Conservation (phyloP, 2,113 vertebrate genomes). For the Tapirus terrestris region DNA sequence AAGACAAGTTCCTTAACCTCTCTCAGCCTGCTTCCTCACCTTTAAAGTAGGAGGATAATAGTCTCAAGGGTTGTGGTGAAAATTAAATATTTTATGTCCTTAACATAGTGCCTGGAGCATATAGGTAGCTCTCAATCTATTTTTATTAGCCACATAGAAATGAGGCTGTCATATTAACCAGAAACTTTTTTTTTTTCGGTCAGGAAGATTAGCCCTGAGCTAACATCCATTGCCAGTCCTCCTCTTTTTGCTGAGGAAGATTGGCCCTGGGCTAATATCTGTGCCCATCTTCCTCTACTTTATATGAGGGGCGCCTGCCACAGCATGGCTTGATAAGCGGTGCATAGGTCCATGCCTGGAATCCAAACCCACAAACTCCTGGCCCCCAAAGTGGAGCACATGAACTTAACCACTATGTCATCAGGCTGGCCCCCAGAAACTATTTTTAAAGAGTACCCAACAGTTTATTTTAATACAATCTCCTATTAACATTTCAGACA, state of each 20-base stretch:
- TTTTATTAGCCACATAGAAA: neutral
- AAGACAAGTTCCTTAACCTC: neutral
- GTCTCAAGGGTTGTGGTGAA: neutral
- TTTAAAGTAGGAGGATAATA: neutral
- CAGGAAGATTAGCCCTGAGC: no score
- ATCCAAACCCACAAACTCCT: no score
- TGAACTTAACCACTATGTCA: no score
- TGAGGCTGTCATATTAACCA: neutral
- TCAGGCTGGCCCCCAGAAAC: neutral
- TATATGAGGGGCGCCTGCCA: no score
- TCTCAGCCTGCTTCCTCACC: neutral
- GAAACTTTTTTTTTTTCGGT: conserved; percentile 43
- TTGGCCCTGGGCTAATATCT: no score
- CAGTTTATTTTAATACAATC: neutral
- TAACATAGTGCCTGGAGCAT: neutral
- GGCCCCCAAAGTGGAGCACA: no score
- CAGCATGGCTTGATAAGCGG: no score
- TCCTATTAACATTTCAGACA: neutral
- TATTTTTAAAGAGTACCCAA: conserved; percentile 3
- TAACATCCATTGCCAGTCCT: no score
- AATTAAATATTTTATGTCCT: neutral
- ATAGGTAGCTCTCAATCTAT: neutral
- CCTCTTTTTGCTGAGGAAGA: no score
- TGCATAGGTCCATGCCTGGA: no score
- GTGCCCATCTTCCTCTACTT: no score